Conservation (phyloP, 1,140 invertebrate genomes). For the Zaprionus lachaisei region DNA sequence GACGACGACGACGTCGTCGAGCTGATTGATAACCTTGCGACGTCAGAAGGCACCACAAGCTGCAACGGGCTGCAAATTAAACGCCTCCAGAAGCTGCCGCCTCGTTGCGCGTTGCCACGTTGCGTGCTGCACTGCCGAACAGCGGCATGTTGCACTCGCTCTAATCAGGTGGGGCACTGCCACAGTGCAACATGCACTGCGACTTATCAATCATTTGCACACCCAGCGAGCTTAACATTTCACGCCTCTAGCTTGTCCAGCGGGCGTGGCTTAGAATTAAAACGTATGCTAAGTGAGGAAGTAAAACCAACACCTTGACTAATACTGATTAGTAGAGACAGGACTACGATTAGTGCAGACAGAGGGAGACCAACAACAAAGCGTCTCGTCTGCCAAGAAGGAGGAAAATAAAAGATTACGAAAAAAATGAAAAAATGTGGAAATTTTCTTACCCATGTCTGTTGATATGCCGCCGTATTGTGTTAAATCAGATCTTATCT, state of each 20-base stretch:
- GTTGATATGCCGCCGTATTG: constrained; percentile 84
- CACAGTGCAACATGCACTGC: constrained; percentile 16
- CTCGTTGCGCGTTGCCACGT: constrained; percentile 25
- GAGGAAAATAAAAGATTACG: constrained; percentile 27
- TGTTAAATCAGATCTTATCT: constrained; percentile 85
- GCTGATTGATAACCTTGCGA: constrained; percentile 77
- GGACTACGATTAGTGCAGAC: constrained; percentile 36
- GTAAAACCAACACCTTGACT: constrained; percentile 41
- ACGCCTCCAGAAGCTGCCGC: constrained; percentile 62
- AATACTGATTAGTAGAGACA: constrained; percentile 19
- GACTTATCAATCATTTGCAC: constrained; percentile 75
- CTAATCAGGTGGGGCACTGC: constrained; percentile 56
- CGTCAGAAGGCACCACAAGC: constrained; percentile 55
- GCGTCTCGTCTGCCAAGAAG: constrained; percentile 1
- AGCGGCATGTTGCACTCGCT: constrained; percentile 3
- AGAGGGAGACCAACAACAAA: neutral
- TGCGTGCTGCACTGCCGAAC: constrained; percentile 40
- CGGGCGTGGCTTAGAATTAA: constrained; percentile 5
- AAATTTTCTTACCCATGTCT: constrained; percentile 84
- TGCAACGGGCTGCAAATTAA: constrained; percentile 65
- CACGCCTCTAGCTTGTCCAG: constrained; percentile 16
- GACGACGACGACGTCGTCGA: constrained; percentile 22
- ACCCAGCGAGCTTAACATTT: constrained; percentile 38
- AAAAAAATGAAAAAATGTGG: constrained; percentile 72
- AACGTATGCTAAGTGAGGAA: constrained; percentile 20